These are phyloP conservation scores for Heliconius himera DNA, from an alignment of 1,140 invertebrate genomes.

Conservation along the genomic window DNA sequence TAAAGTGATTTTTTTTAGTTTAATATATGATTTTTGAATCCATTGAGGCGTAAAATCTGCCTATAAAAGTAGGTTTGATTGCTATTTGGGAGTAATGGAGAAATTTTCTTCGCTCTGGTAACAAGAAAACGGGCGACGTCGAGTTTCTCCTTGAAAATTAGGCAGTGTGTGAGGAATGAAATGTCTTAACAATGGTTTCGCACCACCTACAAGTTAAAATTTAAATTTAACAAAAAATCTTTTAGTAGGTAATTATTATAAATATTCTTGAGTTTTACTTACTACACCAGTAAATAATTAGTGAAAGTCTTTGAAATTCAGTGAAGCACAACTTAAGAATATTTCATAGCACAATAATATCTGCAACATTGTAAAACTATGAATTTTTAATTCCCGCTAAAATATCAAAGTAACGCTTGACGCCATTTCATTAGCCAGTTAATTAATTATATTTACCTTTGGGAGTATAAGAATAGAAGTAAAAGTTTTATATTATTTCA, in stretches of 20 bases:
- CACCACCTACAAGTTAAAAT: too few relatives aligned
- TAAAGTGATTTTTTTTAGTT: constrained; percentile 32
- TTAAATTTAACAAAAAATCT: not conserved
- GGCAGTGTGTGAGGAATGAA: too few relatives aligned
- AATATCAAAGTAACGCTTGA: not conserved
- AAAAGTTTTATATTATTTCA: not conserved
- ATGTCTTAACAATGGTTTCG: too few relatives aligned
- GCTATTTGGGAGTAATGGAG: too few relatives aligned
- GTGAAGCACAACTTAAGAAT: not conserved
- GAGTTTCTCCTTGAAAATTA: too few relatives aligned
- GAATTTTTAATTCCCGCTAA: not conserved
- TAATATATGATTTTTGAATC: not conserved
- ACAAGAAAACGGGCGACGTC: too few relatives aligned
- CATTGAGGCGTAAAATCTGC: too few relatives aligned
- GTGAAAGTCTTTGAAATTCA: constrained; percentile 11
- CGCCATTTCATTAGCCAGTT: not conserved
- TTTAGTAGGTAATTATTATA: not conserved
- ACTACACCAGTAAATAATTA: constrained; percentile 6
- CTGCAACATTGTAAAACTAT: not conserved
- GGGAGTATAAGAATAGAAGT: not conserved
- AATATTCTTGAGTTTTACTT: not conserved
- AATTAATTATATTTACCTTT: not conserved
- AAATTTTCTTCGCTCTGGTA: too few relatives aligned
- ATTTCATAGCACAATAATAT: not conserved
- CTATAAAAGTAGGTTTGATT: too few relatives aligned